phyloP scores from a whole-genome alignment of 2,113 vertebrate genomes.

The Corapipo altera region DNA sequence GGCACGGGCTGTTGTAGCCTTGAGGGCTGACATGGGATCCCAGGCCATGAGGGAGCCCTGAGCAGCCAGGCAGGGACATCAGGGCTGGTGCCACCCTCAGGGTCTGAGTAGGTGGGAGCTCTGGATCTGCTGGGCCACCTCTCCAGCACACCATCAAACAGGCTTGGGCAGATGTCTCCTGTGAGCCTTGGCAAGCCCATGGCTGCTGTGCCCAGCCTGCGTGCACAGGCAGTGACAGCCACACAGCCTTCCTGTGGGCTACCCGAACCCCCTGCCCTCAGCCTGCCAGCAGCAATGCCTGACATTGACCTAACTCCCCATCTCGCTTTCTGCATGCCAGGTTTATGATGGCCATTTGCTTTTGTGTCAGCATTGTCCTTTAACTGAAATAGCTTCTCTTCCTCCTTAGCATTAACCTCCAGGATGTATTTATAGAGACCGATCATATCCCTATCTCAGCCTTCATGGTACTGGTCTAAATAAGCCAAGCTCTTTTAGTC shows the following conservation, averaged over 20 bases:
- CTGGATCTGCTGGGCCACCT: background rate
- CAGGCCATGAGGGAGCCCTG: accelerated
- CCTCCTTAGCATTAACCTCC: constrained; percentile 56
- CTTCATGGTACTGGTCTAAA: constrained; percentile 46
- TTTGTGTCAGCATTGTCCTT: constrained; percentile 62
- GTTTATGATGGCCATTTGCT: background rate
- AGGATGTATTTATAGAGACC: constrained; percentile 60
- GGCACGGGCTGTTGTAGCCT: background rate
- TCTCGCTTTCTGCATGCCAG: background rate
- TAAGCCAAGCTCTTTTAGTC: constrained; percentile 47
- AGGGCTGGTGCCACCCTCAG: background rate
- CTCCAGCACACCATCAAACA: accelerated
- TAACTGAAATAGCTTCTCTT: constrained; percentile 65
- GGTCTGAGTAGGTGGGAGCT: accelerated
- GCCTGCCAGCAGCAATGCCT: background rate
- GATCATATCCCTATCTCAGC: constrained; percentile 50
- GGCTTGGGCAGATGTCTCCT: background rate
- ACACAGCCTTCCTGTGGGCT: accelerated
- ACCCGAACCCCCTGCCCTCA: background rate
- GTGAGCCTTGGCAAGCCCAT: background rate
- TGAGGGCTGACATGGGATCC: background rate
- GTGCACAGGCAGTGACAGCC: background rate
- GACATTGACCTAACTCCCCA: background rate
- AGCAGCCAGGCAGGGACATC: background rate
- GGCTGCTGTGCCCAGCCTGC: background rate